A percentile compares a stretch with the other conserved stretches of the same genome.
Evolutionary conservation across 2,888 invertebrate species (phyloP).

Genomic region (Chymomyza procnemis): DNA sequence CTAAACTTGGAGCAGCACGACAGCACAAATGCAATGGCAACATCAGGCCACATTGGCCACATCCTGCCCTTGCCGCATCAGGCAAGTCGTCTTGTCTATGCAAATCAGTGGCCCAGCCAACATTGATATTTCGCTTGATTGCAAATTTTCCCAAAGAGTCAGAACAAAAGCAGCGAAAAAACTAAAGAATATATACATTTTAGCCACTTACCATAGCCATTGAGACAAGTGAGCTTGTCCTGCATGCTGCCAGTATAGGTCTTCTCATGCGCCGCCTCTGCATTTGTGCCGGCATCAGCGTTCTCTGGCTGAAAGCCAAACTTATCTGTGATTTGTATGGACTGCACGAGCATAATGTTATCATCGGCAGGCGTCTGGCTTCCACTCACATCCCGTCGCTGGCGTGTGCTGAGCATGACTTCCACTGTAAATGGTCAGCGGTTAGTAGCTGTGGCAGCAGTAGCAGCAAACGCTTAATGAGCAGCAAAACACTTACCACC

Average conservation of each 20-base stretch:
- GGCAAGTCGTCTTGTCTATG: slow-evolving; percentile 55
- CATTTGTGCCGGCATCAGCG: slow-evolving; percentile 79
- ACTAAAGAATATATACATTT: background rate
- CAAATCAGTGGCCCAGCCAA: slow-evolving; percentile 45
- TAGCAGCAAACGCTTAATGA: slow-evolving; percentile 1
- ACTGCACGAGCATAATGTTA: slow-evolving; percentile 92
- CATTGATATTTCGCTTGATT: slow-evolving; percentile 65
- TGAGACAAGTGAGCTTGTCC: slow-evolving; percentile 78
- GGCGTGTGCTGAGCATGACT: slow-evolving; percentile 66
- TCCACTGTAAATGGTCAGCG: slow-evolving; percentile 59
- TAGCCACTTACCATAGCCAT: slow-evolving; percentile 77
- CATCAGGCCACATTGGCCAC: slow-evolving; percentile 22
- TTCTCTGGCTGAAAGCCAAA: slow-evolving; percentile 87
- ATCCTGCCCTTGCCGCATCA: slow-evolving; percentile 28
- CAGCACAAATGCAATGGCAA: slow-evolving; percentile 24
- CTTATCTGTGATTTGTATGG: slow-evolving; percentile 95
- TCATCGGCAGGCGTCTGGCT: slow-evolving; percentile 81
- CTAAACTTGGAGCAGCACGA: slow-evolving; percentile 38
- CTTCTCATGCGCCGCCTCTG: slow-evolving; percentile 83
- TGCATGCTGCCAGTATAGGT: slow-evolving; percentile 84
- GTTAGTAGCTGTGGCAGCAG: slow-evolving; percentile 27
- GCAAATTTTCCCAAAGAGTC: slow-evolving; percentile 63
- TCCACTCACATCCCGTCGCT: slow-evolving; percentile 71
- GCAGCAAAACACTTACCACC: slow-evolving; percentile 68
- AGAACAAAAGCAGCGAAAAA: background rate